Evolutionary conservation across 30 jellyfish, hydroid and myxozoan species (phyloP), one percentile per base, ranked within the genome.

Genomic region (Turritopsis dohrnii): DNA sequence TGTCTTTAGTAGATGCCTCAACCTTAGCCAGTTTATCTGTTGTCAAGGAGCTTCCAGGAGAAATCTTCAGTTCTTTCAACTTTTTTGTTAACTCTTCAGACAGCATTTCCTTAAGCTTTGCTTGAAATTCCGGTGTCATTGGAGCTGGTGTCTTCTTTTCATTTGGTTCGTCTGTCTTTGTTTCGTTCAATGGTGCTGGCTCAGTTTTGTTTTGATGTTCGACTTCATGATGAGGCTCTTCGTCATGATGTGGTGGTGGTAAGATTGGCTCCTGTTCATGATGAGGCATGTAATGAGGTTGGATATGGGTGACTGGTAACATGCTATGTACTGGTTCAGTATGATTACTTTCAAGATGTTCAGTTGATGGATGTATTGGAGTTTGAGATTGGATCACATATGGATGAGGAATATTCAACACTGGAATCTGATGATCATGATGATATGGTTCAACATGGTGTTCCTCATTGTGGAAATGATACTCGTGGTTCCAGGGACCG

Each of bases 361-460:
- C 76, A 66, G 27, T 26, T 7, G 27, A 21, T 74, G 83, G 83
- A 23, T 29, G 54, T 21, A 74, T 74, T 7, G 83, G 83, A 9
- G 54, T 29, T 29, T 74, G 28, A 7, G 65, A 24, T 22, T 26
- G 54, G 53, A 74, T 74, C 26, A 74, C 83, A 52, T 74, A 74
- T 13, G 83, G 83, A 30, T 74, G 83, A 23, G 83, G 83, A 29
- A 74, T 74, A 21, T 74, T 74, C 41, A 74, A 30, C 54, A 74
- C 41, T 26, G 83, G 83, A n/a, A 69, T 69, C 31, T 69, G 77
- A 27, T 69, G 77, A 21, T 69, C 77, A 27, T 69, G 0, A 41
- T 41, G 13, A 41, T 41, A 3, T 41, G 60, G 60, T 13, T 41
- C 9, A 41, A 3, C 5, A 41, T 41, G 60, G 60, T 41, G 60